Conservation (phyloP, 2,797 vertebrate genomes). For the Taeniopygia guttata region DNA sequence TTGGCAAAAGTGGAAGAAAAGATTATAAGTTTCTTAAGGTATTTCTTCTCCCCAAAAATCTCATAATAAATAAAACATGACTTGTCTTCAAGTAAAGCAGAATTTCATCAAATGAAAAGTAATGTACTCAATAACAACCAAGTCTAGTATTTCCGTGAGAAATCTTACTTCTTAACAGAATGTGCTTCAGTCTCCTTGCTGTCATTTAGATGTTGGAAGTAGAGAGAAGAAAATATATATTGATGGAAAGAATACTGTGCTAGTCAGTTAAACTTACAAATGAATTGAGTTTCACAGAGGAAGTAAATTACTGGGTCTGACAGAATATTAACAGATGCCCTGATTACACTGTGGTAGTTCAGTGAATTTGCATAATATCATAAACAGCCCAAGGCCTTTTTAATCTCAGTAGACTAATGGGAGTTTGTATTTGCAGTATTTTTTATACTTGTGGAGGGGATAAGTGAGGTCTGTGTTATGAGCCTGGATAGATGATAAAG, state of each 20-base stretch:
- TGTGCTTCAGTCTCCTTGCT: constrained; percentile 5
- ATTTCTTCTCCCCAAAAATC: neutral
- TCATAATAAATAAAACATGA: neutral
- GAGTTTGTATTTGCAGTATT: neutral
- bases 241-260: neutral
- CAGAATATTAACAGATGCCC: constrained; percentile 49
- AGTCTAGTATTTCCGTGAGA: neutral
- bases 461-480: neutral
- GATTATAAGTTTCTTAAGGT: neutral
- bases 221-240: neutral
- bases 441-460: neutral
- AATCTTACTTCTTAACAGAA: neutral
- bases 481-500: neutral
- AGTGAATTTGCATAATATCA: constrained; percentile 52
- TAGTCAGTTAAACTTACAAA: constrained; percentile 20
- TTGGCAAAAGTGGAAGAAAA: neutral
- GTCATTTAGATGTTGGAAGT: neutral
- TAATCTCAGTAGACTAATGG: neutral
- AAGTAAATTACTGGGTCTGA: constrained; percentile 10
- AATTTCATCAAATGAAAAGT: neutral
- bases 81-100: neutral
- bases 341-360: constrained; percentile 37
- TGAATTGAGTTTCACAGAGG: constrained; percentile 32
- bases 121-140: neutral
- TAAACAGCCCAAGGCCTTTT: constrained; percentile 20